phyloP scores from a whole-genome alignment of 2,888 invertebrate species.

The Xanthostigma xanthostigma region DNA sequence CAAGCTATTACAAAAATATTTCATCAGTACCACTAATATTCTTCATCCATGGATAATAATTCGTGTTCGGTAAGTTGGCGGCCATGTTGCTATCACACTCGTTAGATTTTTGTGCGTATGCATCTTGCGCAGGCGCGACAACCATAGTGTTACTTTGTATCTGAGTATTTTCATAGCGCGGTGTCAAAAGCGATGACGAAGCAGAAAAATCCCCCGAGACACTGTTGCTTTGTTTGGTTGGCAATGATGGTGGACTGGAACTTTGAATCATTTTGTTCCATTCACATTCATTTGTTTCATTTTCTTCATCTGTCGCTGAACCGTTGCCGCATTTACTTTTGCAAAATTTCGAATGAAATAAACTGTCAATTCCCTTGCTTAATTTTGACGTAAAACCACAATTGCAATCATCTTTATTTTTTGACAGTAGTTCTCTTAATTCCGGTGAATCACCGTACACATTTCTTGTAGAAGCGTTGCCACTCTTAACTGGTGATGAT shows the following conservation, averaged over 20 bases:
- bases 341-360: too few relatives aligned
- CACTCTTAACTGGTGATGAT: too few relatives aligned
- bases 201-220: constrained; percentile 9
- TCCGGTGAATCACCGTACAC: constrained; percentile 34
- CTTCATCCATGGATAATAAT: constrained; percentile 45
- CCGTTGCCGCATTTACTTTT: too few relatives aligned
- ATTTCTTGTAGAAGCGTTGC: constrained; percentile 8
- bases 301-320: too few relatives aligned
- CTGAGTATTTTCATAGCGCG: background rate
- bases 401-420: constrained; percentile 18
- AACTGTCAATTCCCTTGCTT: too few relatives aligned
- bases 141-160: constrained; percentile 4
- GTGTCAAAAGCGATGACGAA: constrained; percentile 7
- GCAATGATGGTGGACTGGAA: constrained; percentile 4
- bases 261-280: too few relatives aligned
- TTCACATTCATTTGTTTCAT: too few relatives aligned
- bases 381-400: too few relatives aligned
- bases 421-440: constrained; percentile 39
- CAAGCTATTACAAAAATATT: too few relatives aligned
- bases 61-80: constrained; percentile 1
- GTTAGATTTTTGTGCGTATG: background rate
- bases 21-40: constrained; percentile 29
- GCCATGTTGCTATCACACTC: constrained; percentile 15
- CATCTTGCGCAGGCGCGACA: background rate
- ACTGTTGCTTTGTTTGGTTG: constrained; percentile 2